Evolutionary conservation across 1,140 invertebrate genomes (phyloP), one percentile per base, ranked within the genome.

Genomic region (Caenorhabditis inopinata): DNA sequence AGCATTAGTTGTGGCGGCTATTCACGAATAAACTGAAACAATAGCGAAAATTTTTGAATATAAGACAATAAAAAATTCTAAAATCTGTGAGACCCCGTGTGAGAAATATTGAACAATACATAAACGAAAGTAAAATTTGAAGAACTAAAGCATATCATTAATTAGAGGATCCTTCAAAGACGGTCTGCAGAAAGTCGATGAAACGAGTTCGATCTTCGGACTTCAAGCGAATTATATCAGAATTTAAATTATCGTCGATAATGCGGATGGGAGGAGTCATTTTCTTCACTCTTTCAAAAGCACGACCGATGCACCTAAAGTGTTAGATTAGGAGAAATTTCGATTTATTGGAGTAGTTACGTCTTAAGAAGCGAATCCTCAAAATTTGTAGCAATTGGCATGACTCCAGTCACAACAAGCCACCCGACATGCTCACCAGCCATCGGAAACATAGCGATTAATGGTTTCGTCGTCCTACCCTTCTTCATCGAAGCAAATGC

Each of bases 231-330:
- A 78, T 68, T 46, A 51, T 78, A 38, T 78, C 48, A 12, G 53
- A 68, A 21, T 78, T 53, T 14, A 78, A 78, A 6, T n/a, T 62
- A 21, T 78, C 76, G 21, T 18, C 47, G 27, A 45, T 25, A 14
- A 78, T 68, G 32, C 49, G 35, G 16, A 58, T 18, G 4, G 23
- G 14, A 11, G 47, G 23, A 45, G 49, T 51, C 14, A 18, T 58
- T 47, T 78, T 78, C n/a, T 42, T 68, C 3, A 78, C 76, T 78
- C 53, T 16, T 38, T 53, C 49, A n/a, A 78, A 78, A 12, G 76
- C 76, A 25, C 76, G 32, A 7, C 76, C 76, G 14, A 78, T 78
- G 21, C 53, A 78, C n/a, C 76, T 78, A n/a, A 78, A 62, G 18
- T 25, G 38, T n/a, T 32, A 1, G 9, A 48, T 21, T 25, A 12